Base-by-base conservation (phyloP, 2,888 invertebrate genomes). In the Scrobipalpa costella region DNA sequence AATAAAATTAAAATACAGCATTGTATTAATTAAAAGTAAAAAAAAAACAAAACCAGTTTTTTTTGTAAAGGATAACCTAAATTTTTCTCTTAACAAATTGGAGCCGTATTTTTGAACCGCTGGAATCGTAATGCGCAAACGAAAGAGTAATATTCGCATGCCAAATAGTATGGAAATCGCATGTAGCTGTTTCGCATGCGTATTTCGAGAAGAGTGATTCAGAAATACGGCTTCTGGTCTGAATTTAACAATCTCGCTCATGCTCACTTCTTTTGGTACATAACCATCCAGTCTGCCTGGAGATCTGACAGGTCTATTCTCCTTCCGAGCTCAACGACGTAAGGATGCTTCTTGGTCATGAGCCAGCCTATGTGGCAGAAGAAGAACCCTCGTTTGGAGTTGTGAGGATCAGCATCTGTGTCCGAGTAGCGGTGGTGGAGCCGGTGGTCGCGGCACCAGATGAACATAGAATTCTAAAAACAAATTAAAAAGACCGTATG, bases 351-450 rank as follows among this genome's bases (percentile, higher is more conserved):
- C 69, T 92, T 93, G 66, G 89, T 87, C 93, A 97, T 93, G 19
- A 97, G 86, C 97, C 97, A 98, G 7, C 97, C 97, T 61, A 97
- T 93, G 80, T 98, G 97, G 1, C 95, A 93, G 85, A 97, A 98
- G 90, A 97, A 97, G 88, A 98, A 97, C 0, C 97, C 97, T 55
- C 96, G 89, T 57, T 92, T 93, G 0, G 95, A 93, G 78, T 96
- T 96, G 83, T 96, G 96, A 0, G 96, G 97, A 79, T 97, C 96
- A 0, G 93, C 96, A 71, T 95, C 94, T 0, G 92, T 92, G 71
- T 93, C 92, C 0, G 92, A 87, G 71, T 94, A 96, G 76, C 96
- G 96, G 84, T 97, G 96, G 27, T 57, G 57, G 5, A 57, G 34
- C 3, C 57, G 33, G 34, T 57, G 57, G 36, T 57, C 57, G 13